Evolutionary conservation across 2,888 invertebrate species (phyloP), one percentile per base, ranked within the genome.

Genomic region (Machimus atricapillus): DNA sequence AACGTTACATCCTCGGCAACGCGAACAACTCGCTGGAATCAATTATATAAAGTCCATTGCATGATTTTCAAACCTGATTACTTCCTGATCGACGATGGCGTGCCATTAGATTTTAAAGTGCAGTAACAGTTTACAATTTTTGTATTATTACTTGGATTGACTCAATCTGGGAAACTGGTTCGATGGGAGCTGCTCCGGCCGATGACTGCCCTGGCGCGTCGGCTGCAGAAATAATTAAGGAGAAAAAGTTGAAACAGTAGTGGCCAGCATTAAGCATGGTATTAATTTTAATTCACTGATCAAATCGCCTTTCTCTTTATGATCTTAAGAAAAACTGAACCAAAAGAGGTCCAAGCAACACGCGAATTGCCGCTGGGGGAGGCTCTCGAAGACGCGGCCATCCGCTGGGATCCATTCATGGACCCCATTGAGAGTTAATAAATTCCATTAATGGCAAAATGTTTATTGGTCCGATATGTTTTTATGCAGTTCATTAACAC

Each of bases 61-160:
- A 78, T 78, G 78, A 78, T 78, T 78, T 78, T 78, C 78, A 78
- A 78, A 78, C 78, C 78, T 78, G 78, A 78, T 78, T 78, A 78
- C 78, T 78, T 78, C 78, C 78, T 78, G 78, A 78, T 78, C 78
- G 43, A 78, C 43, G 78, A 43, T 78, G 78, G 78, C 78, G 78
- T 78, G 78, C 43, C 78, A 78, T 37, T 78, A 40, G 43, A 78
- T 78, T 78, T 77, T 37, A 43, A 78, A 43, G 12, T 78, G 78
- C 78, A 43, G 43, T 78, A 78, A 78, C 37, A 43, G 37, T 66
- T 78, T 43, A 78, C 40, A 46, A 40, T 78, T 76, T 66, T 78
- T 43, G 43, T 19, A 23, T 78, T 43, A 78, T 78, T 78, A 37
- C 78, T 78, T 12, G 19, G n/a, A 23, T 78, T 23, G 43, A 78